phyloP scores from a whole-genome alignment of 2,888 invertebrate species.

The Agrilus mali region DNA sequence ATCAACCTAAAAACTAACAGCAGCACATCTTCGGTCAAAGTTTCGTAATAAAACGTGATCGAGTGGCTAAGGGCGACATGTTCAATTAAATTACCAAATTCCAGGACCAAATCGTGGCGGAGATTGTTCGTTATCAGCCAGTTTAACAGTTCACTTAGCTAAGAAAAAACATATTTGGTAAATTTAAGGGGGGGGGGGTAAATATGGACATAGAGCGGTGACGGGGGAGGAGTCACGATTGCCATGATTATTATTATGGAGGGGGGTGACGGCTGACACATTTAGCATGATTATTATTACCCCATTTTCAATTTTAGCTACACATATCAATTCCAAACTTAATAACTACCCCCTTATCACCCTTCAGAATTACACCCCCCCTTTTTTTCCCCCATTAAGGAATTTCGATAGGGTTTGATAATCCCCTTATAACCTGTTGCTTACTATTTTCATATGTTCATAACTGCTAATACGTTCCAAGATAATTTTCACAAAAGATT shows the following conservation, averaged over 20 bases:
- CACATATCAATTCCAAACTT: too few species aligned
- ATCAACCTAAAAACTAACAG: conserved; percentile 37
- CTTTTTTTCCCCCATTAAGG: too few species aligned
- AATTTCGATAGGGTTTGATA: too few species aligned
- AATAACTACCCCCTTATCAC: too few species aligned
- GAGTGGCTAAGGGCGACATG: conserved; percentile 38
- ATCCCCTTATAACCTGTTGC: conserved; percentile 3
- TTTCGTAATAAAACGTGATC: conserved; percentile 31
- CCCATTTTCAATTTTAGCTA: too few species aligned
- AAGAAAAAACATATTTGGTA: not conserved
- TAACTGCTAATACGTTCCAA: conserved; percentile 37
- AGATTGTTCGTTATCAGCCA: not conserved
- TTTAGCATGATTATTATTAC: too few species aligned
- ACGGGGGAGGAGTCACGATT: too few species aligned
- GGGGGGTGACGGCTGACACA: too few species aligned
- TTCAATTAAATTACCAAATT: conserved; percentile 42
- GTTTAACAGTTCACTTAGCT: not conserved
- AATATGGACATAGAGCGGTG: too few species aligned
- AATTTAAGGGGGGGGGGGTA: too few species aligned
- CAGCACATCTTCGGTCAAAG: conserved; percentile 38
- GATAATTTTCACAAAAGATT: conserved; percentile 41
- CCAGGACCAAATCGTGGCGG: conserved; percentile 32
- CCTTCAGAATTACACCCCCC: too few species aligned
- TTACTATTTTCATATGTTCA: conserved; percentile 35
- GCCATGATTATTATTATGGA: too few species aligned